These are phyloP conservation scores for Drosophila sturtevanti DNA, from an alignment of 1,140 invertebrate species.

Conservation along the genomic window DNA sequence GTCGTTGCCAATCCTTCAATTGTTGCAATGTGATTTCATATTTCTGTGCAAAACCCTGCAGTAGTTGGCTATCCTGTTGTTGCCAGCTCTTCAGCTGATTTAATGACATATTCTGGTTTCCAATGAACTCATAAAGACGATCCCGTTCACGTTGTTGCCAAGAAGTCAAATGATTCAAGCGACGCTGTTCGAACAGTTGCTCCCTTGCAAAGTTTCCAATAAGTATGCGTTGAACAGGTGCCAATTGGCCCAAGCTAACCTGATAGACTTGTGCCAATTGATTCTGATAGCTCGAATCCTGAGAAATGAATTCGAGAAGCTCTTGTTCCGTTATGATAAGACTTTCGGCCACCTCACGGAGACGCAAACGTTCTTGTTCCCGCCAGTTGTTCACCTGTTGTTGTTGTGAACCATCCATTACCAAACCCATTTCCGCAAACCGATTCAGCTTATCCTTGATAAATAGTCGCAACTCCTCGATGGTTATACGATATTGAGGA, in stretches of 20 bases:
- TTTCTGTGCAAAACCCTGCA: conserved; percentile 53
- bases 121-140: conserved; percentile 74
- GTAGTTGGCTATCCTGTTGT: conserved; percentile 52
- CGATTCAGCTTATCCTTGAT: conserved; percentile 57
- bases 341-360: conserved; percentile 53
- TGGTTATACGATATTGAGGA: conserved; percentile 48
- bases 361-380: conserved; percentile 58
- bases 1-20: conserved; percentile 71
- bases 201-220: conserved; percentile 49
- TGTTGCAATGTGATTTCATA: conserved; percentile 56
- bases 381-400: conserved; percentile 53
- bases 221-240: conserved; percentile 59
- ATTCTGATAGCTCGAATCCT: conserved; percentile 56
- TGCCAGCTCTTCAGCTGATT: conserved; percentile 68
- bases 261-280: conserved; percentile 59
- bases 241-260: conserved; percentile 49
- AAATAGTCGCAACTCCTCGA: conserved; percentile 63
- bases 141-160: conserved; percentile 77
- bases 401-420: conserved; percentile 22
- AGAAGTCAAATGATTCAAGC: conserved; percentile 46
- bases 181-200: conserved; percentile 54
- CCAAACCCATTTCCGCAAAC: conserved; percentile 54
- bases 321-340: conserved; percentile 66
- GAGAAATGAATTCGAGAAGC: conserved; percentile 60
- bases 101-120: conserved; percentile 69